phyloP scores from a whole-genome alignment of 30 jellyfish, hydroid and myxozoan species.

The Chironex yamaguchii region DNA sequence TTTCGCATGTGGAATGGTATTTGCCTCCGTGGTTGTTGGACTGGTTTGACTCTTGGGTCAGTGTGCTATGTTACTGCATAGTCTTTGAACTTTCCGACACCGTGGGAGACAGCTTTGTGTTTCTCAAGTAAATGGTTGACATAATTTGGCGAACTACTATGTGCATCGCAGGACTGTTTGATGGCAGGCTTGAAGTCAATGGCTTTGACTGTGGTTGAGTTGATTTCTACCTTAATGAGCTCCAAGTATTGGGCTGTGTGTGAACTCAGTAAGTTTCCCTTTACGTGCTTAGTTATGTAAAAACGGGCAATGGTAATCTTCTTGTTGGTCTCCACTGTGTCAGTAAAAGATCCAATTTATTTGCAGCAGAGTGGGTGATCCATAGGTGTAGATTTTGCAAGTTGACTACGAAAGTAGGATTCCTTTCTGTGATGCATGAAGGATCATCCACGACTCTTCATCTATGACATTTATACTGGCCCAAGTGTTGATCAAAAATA shows the following conservation, averaged over 20 bases:
- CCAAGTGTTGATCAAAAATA: constrained; percentile 38
- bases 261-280: constrained; percentile 9
- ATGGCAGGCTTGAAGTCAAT: no score
- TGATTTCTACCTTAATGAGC: background rate
- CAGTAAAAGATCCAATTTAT: background rate
- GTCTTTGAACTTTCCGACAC: constrained; percentile 71
- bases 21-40: constrained; percentile 46
- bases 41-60: constrained; percentile 45
- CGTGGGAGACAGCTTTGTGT: constrained; percentile 51
- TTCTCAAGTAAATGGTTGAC: constrained; percentile 9
- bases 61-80: constrained; percentile 52
- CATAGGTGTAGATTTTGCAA: constrained; percentile 1
- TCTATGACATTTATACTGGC: constrained; percentile 14
- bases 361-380: background rate
- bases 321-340: constrained; percentile 18
- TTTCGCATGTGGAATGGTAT: constrained; percentile 68
- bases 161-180: no score
- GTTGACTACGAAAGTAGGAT: background rate
- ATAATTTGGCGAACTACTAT: no score
- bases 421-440: background rate
- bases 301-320: background rate
- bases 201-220: background rate
- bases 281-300: background rate
- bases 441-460: background rate
- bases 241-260: constrained; percentile 1